Percentiles rank a stretch among this genome's conserved stretches.
phyloP scores from a whole-genome alignment of 2,888 invertebrate genomes.

The Macaria notata region DNA sequence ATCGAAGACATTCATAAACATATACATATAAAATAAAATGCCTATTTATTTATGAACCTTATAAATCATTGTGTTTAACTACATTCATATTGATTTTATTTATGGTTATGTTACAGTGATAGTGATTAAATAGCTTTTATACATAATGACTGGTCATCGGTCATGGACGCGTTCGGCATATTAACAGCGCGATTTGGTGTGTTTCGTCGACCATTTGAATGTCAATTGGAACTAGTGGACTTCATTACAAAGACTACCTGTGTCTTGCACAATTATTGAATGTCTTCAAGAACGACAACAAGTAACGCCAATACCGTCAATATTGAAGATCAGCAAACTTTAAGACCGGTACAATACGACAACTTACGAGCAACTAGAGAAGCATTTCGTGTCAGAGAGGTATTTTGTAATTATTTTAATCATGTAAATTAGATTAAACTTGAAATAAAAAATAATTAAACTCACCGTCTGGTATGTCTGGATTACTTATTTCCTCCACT shows the following conservation, averaged over 20 bases:
- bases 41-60: no score
- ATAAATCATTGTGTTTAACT: no score
- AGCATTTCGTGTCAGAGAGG: slow-evolving; percentile 36
- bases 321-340: slow-evolving; percentile 33
- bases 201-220: slow-evolving; percentile 34
- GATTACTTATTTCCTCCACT: slow-evolving; percentile 32
- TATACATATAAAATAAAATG: no score
- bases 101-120: no score
- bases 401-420: slow-evolving; percentile 37
- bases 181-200: slow-evolving; percentile 23
- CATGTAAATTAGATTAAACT: no score
- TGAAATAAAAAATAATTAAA: slow-evolving; percentile 34
- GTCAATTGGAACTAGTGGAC: slow-evolving; percentile 33
- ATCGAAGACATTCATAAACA: no score
- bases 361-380: slow-evolving; percentile 35
- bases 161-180: slow-evolving; percentile 27
- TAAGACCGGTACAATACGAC: slow-evolving; percentile 10
- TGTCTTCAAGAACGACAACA: slow-evolving; percentile 22
- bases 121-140: no score
- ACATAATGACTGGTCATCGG: no score
- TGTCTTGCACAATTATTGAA: no score
- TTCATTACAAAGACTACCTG: slow-evolving; percentile 33
- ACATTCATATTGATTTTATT: no score
- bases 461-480: slow-evolving; percentile 35
- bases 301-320: slow-evolving; percentile 11